Evolutionary conservation across 2,888 invertebrate genomes (phyloP).

Genomic region (Auanema freiburgensis): DNA sequence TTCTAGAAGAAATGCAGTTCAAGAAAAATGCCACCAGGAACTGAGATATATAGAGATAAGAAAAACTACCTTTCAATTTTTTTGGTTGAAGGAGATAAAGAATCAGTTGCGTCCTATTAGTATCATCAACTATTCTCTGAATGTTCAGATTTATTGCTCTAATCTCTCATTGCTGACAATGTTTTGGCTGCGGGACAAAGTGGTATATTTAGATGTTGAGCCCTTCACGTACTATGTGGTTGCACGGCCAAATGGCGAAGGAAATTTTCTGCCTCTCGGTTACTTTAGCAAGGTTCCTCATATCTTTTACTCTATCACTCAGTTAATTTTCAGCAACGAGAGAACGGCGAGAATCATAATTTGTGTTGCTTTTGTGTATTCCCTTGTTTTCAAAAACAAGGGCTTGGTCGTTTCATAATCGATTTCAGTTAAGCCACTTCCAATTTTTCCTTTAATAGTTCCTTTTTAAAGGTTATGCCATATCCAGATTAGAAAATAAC

Average conservation of each 20-base stretch:
- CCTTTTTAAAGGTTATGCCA: background rate
- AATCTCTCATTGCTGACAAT: background rate
- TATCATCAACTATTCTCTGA: background rate
- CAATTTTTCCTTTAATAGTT: background rate
- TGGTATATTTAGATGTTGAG: background rate
- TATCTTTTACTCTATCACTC: background rate
- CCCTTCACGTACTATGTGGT: background rate
- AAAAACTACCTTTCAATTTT: background rate
- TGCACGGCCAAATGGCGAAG: background rate
- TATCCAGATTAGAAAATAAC: background rate
- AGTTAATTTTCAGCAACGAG: background rate
- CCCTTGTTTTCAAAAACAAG: background rate
- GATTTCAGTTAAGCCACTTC: background rate
- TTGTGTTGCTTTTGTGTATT: background rate
- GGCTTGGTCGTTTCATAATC: background rate
- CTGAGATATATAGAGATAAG: background rate
- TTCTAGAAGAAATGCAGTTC: background rate
- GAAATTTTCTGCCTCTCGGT: background rate
- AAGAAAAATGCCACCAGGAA: background rate
- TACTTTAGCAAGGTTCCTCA: background rate
- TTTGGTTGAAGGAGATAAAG: background rate
- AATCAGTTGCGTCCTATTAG: background rate
- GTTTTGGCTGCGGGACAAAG: constrained; percentile 4
- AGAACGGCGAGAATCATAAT: background rate
- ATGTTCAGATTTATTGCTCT: background rate